Base-by-base conservation (phyloP, 37 sponge, comb jelly and placozoan species). In the Halichondria panicea region DNA sequence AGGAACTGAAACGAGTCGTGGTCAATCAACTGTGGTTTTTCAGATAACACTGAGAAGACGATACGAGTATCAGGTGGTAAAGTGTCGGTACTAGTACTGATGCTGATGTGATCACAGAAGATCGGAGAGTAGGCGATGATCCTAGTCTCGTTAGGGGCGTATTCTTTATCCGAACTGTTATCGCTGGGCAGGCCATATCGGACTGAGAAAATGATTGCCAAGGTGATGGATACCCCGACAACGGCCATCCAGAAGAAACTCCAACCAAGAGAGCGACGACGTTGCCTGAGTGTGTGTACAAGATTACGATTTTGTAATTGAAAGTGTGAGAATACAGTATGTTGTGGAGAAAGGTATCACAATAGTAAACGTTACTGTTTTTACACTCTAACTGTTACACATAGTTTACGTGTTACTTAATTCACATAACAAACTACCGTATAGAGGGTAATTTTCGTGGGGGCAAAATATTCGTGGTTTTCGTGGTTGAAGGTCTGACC, bases 101-200 rank as follows among this genome's bases (percentile, higher is more conserved):
- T 55, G 3, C 44, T 48, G 13, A 75, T 28, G 11, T 48, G 36
- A 9, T 74, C 45, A 54, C 83, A 83, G 68, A 83, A 72, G 27
- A 48, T 59, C 48, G 37, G 31, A 11, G 68, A 67, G 69, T 42
- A 54, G 38, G 56, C 4, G 1, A 74, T n/a, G 18, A 83, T n/a
- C 7, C 68, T 57, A 1, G 75, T 75, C 28, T 83, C 83, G 35
- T 45, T 43, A 32, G 76, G 83, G 33, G 68, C 57, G 40, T 58
- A 72, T 0, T 57, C 32, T 2, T 28, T 65, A 37, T 44, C 55
- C 19, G 63, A 35, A 0, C 34, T 55, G 33, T 12, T 28, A 54
- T 80, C 32, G 68, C 68, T 30, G 50, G 40, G 32, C n/a, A n/a
- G n/a, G n/a, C 13, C 37, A 43, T 43, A 45, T 5, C 7, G 22